Evolutionary conservation across 2,888 invertebrate genomes (phyloP).

Genomic region (Drosophila suboccidentalis): DNA sequence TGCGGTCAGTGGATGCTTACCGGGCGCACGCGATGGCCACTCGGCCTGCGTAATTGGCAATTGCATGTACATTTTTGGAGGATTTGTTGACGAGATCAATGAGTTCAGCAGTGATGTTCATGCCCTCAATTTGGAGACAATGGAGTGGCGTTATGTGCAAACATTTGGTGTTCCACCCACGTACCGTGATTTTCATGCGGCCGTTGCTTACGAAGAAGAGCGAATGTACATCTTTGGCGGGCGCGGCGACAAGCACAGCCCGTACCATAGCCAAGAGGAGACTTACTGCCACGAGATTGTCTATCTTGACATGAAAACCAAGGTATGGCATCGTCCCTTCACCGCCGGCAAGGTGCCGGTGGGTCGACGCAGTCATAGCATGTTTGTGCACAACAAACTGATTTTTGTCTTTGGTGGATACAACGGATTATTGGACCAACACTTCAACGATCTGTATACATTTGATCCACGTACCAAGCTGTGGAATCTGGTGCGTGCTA

Average conservation of each 20-base stretch:
- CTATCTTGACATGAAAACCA: conserved; percentile 90
- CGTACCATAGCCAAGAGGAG: conserved; percentile 89
- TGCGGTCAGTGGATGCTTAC: conserved; percentile 89
- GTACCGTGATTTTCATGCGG: conserved; percentile 95
- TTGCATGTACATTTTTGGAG: conserved; percentile 96
- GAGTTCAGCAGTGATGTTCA: conserved; percentile 93
- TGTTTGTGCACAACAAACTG: conserved; percentile 91
- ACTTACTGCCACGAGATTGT: conserved; percentile 92
- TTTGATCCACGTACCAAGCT: conserved; percentile 88
- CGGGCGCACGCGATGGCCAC: conserved; percentile 96
- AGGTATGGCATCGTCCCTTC: conserved; percentile 89
- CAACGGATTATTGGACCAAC: conserved; percentile 91
- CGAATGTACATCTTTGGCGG: conserved; percentile 97
- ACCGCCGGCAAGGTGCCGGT: conserved; percentile 90
- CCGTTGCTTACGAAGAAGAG: conserved; percentile 89
- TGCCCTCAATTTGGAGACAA: conserved; percentile 90
- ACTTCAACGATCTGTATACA: conserved; percentile 94
- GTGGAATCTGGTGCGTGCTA: conserved; percentile 88
- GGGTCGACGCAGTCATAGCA: conserved; percentile 95
- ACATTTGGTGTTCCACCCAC: conserved; percentile 89
- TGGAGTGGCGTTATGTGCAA: conserved; percentile 90
- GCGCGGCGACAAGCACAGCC: conserved; percentile 90
- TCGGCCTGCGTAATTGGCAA: conserved; percentile 93
- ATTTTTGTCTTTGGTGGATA: conserved; percentile 97
- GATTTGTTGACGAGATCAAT: conserved; percentile 94